Conservation (phyloP, 2,888 invertebrate species). For the Abscondita cerata region DNA sequence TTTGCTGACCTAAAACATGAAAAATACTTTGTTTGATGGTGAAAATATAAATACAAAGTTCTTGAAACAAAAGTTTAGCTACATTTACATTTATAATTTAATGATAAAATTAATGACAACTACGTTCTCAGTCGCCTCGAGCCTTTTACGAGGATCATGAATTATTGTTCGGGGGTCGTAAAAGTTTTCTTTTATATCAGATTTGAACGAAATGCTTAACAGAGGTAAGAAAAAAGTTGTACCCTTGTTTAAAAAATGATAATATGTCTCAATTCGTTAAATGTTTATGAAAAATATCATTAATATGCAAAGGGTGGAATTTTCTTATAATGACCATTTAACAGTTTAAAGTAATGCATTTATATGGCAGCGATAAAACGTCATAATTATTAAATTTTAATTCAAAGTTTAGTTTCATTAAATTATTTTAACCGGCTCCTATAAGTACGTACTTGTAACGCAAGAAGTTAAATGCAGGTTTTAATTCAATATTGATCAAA, state of each 20-base stretch:
- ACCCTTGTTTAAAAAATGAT: too few species aligned
- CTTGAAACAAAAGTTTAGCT: conserved; percentile 25
- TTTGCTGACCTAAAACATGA: conserved; percentile 35
- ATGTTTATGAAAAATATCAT: background rate
- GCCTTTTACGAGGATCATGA: conserved; percentile 18
- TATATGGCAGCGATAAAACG: conserved; percentile 47
- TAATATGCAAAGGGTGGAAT: conserved; percentile 19
- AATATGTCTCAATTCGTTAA: too few species aligned
- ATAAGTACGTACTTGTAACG: too few species aligned
- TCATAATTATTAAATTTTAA: conserved; percentile 32
- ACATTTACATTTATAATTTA: conserved; percentile 29
- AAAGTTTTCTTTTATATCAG: conserved; percentile 14
- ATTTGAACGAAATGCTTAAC: background rate
- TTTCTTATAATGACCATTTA: conserved; percentile 29
- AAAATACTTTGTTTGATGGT: conserved; percentile 29
- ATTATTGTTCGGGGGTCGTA: conserved; percentile 18
- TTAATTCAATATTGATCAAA: too few species aligned
- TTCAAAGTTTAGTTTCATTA: background rate
- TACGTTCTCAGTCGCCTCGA: conserved; percentile 10
- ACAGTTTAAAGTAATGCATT: conserved; percentile 33
- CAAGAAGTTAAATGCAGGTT: too few species aligned
- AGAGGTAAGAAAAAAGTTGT: too few species aligned
- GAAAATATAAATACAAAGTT: conserved; percentile 24
- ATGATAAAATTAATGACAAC: conserved; percentile 26
- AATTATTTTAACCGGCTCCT: too few species aligned